phyloP scores from a whole-genome alignment of 1,140 invertebrate species.

The Danaus melanippus region DNA sequence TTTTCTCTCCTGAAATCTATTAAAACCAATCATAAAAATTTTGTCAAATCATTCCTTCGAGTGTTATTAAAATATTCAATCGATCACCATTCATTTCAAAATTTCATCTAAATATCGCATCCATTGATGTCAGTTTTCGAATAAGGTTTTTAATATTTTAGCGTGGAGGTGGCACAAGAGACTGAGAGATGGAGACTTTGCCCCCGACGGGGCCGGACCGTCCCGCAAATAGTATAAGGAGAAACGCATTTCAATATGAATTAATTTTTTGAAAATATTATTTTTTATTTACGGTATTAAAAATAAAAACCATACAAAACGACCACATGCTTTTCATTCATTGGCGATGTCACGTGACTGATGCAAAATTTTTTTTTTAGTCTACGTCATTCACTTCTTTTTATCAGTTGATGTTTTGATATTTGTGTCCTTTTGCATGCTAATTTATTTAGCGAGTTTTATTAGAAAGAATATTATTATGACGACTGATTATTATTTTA shows the following conservation, averaged over 20 bases:
- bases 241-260: slow-evolving; percentile 35
- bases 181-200: slow-evolving; percentile 66
- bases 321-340: slow-evolving; percentile 66
- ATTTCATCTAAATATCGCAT: too few species aligned
- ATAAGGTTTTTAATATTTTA: slow-evolving; percentile 59
- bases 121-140: slow-evolving; percentile 18
- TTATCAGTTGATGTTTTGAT: slow-evolving; percentile 26
- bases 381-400: slow-evolving; percentile 67
- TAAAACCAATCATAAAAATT: neutral
- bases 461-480: too few species aligned
- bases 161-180: slow-evolving; percentile 54
- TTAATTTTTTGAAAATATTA: slow-evolving; percentile 37
- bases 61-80: too few species aligned
- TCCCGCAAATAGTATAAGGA: slow-evolving; percentile 67
- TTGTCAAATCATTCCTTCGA: too few species aligned
- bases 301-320: slow-evolving; percentile 53
- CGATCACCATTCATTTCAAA: too few species aligned
- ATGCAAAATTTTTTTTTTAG: slow-evolving; percentile 25
- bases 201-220: slow-evolving; percentile 57
- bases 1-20: slow-evolving; percentile 2
- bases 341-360: slow-evolving; percentile 43
- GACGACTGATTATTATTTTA: too few species aligned
- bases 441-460: slow-evolving; percentile 27
- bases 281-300: slow-evolving; percentile 53
- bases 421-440: slow-evolving; percentile 61